Evolutionary conservation across 2,888 invertebrate species (phyloP).

Genomic region (Conistra vaccinii): DNA sequence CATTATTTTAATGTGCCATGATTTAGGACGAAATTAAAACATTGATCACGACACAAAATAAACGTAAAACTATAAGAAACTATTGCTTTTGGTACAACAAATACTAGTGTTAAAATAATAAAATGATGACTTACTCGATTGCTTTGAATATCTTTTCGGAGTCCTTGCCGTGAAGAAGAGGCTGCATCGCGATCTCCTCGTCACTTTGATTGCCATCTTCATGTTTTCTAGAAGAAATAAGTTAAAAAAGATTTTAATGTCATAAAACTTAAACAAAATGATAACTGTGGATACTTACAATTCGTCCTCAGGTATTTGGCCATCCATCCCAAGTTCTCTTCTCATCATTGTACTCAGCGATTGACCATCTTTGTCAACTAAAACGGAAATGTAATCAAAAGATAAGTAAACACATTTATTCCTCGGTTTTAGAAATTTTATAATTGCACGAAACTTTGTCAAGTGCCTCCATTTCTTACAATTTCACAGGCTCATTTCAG

Average conservation of each 20-base stretch:
- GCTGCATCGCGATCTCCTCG: constrained; percentile 94
- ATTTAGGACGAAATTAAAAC: constrained; percentile 72
- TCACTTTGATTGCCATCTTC: constrained; percentile 90
- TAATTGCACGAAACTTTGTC: no score
- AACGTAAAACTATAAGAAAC: constrained; percentile 60
- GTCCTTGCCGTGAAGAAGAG: constrained; percentile 92
- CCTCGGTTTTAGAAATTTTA: no score
- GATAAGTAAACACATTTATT: not conserved
- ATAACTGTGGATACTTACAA: constrained; percentile 77
- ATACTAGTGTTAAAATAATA: constrained; percentile 24
- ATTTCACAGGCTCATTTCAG: no score
- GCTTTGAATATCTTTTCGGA: constrained; percentile 92
- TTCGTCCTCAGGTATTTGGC: constrained; percentile 86
- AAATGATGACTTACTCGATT: constrained; percentile 91
- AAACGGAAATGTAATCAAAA: constrained; percentile 24
- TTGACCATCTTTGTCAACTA: constrained; percentile 76
- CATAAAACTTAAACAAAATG: not conserved
- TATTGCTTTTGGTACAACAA: constrained; percentile 43
- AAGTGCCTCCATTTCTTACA: no score
- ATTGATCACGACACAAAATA: constrained; percentile 73
- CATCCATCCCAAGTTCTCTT: constrained; percentile 87
- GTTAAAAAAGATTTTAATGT: not conserved
- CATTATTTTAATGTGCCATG: constrained; percentile 87
- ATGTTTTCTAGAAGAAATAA: constrained; percentile 74
- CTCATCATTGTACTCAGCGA: constrained; percentile 87